Percentiles rank a stretch among this genome's conserved stretches.
phyloP scores from a whole-genome alignment of 2,797 vertebrate species.

The Pelodytes ibericus region DNA sequence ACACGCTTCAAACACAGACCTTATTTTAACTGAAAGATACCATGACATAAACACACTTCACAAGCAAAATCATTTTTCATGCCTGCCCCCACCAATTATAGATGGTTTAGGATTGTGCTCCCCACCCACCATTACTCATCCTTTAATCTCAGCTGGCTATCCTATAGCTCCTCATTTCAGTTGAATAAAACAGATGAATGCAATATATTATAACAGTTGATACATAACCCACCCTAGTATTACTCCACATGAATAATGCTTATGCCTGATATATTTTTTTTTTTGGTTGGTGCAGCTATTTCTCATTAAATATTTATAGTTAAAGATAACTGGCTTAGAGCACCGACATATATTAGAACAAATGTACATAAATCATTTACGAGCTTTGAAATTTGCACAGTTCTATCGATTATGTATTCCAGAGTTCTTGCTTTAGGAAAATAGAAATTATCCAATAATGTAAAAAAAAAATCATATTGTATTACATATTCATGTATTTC shows the following conservation, averaged over 20 bases:
- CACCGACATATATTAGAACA: constrained; percentile 24
- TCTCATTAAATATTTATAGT: constrained; percentile 37
- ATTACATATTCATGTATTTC: not conserved
- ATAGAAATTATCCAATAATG: constrained; percentile 4
- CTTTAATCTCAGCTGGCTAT: not conserved
- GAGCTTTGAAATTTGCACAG: constrained; percentile 14
- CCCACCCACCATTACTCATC: not conserved
- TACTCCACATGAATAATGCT: not conserved
- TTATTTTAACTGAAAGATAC: too few species aligned
- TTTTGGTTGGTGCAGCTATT: constrained; percentile 4
- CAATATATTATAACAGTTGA: not conserved
- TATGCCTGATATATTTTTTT: not conserved
- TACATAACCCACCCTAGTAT: not conserved
- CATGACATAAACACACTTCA: too few species aligned
- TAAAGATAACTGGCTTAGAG: constrained; percentile 25
- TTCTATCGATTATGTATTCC: constrained; percentile 38
- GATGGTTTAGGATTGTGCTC: not conserved
- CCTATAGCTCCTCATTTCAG: not conserved
- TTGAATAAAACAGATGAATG: not conserved
- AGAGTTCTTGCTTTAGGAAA: constrained; percentile 22
- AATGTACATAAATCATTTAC: constrained; percentile 38
- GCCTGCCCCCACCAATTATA: not conserved
- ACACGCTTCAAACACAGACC: too few species aligned
- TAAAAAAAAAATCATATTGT: not conserved
- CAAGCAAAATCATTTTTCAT: too few species aligned